Evolutionary conservation across 2,113 vertebrate genomes (phyloP).

Genomic region (Pogonocichla stellata): DNA sequence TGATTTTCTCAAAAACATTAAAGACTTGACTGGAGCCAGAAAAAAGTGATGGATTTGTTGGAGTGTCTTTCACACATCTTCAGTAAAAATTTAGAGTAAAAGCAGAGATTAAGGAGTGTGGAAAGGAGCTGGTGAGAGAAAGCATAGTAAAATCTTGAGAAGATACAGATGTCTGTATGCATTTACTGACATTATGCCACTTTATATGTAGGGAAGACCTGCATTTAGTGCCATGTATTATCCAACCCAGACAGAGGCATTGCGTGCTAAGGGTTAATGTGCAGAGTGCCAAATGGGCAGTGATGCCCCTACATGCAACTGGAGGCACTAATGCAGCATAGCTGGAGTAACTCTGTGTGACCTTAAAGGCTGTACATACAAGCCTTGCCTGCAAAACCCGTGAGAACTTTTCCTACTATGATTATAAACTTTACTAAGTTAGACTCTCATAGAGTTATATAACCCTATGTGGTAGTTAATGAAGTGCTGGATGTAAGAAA

Average conservation of each 20-base stretch:
- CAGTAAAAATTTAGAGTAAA: neutral
- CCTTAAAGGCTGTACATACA: constrained; percentile 36
- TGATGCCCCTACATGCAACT: neutral
- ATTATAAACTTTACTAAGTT: constrained; percentile 74
- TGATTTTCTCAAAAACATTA: constrained; percentile 5
- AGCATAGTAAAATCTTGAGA: neutral
- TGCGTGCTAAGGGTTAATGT: neutral
- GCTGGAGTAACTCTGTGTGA: constrained; percentile 70
- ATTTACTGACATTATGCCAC: neutral
- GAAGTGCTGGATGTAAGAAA: constrained; percentile 75
- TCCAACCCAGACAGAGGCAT: neutral
- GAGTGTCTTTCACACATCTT: neutral
- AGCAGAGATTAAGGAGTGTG: neutral
- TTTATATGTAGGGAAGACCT: neutral
- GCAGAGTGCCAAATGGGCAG: neutral
- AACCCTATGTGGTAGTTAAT: constrained; percentile 72
- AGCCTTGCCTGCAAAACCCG: constrained; percentile 60
- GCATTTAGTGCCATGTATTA: neutral
- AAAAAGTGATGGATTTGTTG: neutral
- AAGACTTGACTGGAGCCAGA: neutral
- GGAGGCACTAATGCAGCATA: neutral
- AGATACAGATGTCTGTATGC: neutral
- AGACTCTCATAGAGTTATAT: constrained; percentile 69
- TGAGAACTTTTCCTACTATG: constrained; percentile 73
- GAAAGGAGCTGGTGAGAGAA: constrained; percentile 2